phyloP scores from a whole-genome alignment of 2,797 vertebrate genomes.

The Okamejei kenojei region DNA sequence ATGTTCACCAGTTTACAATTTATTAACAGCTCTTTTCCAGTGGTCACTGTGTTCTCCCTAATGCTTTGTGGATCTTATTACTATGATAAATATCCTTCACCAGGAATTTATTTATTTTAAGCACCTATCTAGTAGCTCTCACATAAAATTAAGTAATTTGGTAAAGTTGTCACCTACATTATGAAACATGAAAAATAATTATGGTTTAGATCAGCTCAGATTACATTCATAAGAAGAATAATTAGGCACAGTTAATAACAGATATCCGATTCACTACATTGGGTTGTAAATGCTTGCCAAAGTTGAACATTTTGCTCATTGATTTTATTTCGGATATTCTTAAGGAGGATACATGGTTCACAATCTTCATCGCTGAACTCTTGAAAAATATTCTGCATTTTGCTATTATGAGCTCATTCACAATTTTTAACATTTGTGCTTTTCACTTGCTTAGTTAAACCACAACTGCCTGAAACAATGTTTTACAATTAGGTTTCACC shows the following conservation, averaged over 20 bases:
- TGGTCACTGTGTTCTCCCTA: not conserved
- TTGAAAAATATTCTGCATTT: not conserved
- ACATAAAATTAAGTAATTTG: not conserved
- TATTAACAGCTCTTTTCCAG: not conserved
- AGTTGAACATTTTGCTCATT: not conserved
- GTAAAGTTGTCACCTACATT: not conserved
- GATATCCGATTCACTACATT: not conserved
- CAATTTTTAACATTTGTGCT: not conserved
- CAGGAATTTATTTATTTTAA: not conserved
- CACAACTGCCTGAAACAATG: not conserved
- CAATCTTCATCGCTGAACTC: not conserved
- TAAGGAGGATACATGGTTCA: not conserved
- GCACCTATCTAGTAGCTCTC: not conserved
- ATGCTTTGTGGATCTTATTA: not conserved
- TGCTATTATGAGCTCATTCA: not conserved
- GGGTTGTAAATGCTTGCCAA: not conserved
- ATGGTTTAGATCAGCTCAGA: not conserved
- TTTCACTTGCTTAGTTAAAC: not conserved
- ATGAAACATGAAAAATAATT: not conserved
- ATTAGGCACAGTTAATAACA: not conserved
- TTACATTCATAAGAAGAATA: not conserved
- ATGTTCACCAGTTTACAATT: not conserved
- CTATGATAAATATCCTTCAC: not conserved
- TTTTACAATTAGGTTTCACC: not conserved
- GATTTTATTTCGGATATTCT: not conserved